Conservation (phyloP, 1,140 invertebrate species). For the Bombus waltoni region DNA sequence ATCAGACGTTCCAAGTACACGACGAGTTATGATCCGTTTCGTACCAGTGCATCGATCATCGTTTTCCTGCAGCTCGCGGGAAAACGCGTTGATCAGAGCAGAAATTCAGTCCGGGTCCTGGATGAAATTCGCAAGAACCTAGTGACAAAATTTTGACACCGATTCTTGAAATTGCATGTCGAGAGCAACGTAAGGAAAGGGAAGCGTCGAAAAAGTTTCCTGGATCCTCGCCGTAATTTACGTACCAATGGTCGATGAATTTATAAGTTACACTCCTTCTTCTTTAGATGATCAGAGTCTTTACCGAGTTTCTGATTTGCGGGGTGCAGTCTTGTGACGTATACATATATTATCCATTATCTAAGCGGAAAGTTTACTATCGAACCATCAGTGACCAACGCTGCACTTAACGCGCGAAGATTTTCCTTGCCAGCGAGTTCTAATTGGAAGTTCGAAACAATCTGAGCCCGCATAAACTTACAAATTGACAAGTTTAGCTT, state of each 20-base stretch:
- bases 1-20: slow-evolving; percentile 5
- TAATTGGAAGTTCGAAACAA: not conserved
- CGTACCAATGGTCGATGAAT: not conserved
- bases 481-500: slow-evolving; percentile 2
- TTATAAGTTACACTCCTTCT: not conserved
- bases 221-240: not conserved
- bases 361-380: not conserved
- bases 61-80: not conserved
- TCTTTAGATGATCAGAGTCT: not conserved
- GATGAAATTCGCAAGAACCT: not conserved
- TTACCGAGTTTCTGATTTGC: not conserved
- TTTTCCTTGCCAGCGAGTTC: not conserved
- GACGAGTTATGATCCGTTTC: slow-evolving; percentile 11
- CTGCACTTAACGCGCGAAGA: not conserved
- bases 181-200: not conserved
- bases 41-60: slow-evolving; percentile 11
- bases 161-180: not conserved
- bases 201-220: not conserved
- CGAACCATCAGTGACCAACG: not conserved
- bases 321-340: not conserved
- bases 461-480: not conserved
- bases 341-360: not conserved
- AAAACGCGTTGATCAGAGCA: not conserved
- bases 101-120: not conserved
- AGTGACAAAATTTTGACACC: not conserved